Percentiles rank a stretch among this genome's conserved stretches.
These are phyloP conservation scores for Axis porcinus DNA, from an alignment of 2,113 vertebrate genomes.

Conservation along the genomic window DNA sequence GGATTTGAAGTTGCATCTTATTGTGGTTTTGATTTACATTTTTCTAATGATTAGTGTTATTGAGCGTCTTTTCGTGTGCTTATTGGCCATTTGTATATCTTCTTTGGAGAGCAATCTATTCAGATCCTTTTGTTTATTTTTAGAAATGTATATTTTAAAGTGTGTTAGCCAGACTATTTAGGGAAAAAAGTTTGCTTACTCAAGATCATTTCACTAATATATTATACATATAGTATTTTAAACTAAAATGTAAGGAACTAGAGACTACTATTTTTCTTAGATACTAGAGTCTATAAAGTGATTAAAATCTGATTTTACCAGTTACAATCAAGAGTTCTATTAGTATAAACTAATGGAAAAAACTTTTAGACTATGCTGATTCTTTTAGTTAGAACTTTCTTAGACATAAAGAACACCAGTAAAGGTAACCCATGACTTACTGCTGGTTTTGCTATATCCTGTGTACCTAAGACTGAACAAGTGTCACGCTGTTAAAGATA, in stretches of 20 bases:
- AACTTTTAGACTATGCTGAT: background rate
- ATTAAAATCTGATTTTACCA: background rate
- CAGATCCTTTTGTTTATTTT: background rate
- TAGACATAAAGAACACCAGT: background rate
- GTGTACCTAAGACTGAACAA: background rate
- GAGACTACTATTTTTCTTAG: constrained; percentile 5
- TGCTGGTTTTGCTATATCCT: background rate
- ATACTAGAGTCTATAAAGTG: background rate
- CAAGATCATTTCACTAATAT: background rate
- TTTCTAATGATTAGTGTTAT: background rate
- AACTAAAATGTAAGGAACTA: background rate
- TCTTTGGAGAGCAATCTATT: background rate
- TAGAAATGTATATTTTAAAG: background rate
- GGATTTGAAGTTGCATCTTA: background rate
- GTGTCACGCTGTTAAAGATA: background rate
- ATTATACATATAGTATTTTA: constrained; percentile 2
- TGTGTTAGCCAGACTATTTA: background rate
- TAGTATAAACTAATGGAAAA: background rate
- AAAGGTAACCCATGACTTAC: background rate
- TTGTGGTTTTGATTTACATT: background rate
- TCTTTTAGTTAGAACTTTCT: background rate
- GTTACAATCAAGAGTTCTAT: background rate
- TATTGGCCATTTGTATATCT: background rate
- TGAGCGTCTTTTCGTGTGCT: background rate
- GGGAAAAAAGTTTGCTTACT: background rate